Conservation (phyloP, 2,888 invertebrate genomes). For the Crioceris asparagi region DNA sequence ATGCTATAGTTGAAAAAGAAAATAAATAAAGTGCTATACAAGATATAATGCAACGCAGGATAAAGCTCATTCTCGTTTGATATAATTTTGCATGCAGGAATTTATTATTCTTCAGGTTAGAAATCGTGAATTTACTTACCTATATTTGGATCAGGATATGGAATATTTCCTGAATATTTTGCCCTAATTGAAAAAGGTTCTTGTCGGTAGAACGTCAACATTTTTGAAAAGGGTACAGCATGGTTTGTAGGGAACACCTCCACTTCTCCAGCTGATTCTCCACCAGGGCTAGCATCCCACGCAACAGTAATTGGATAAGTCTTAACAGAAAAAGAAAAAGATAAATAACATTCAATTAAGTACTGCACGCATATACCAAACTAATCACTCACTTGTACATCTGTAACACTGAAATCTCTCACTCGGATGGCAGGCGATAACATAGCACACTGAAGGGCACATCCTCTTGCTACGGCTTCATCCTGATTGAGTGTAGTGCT, state of each 20-base stretch:
- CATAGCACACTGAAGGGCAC: constrained; percentile 94
- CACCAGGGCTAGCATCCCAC: constrained; percentile 60
- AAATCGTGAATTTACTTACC: constrained; percentile 51
- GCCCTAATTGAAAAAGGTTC: constrained; percentile 83
- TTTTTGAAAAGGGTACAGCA: constrained; percentile 84
- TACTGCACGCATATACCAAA: too few relatives aligned
- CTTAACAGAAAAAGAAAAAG: constrained; percentile 29
- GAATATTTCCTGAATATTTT: constrained; percentile 64
- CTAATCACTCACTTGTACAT: constrained; percentile 57
- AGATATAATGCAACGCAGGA: too few relatives aligned
- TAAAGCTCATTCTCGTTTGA: too few relatives aligned
- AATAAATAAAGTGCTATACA: too few relatives aligned
- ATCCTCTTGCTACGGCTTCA: constrained; percentile 94
- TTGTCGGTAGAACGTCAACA: constrained; percentile 84
- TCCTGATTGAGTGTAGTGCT: constrained; percentile 97
- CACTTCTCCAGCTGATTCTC: constrained; percentile 61
- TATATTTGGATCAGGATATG: constrained; percentile 67
- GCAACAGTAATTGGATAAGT: constrained; percentile 76
- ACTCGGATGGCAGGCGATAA: constrained; percentile 95
- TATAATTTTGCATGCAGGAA: too few relatives aligned
- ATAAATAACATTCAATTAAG: too few relatives aligned
- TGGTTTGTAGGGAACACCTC: constrained; percentile 90
- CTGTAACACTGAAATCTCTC: constrained; percentile 87
- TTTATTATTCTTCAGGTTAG: too few relatives aligned
- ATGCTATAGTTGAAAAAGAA: too few relatives aligned